A percentile compares a stretch with the other conserved stretches of the same genome.
Conservation (phyloP, 2,113 vertebrate genomes). For the Pelusios castaneus region DNA sequence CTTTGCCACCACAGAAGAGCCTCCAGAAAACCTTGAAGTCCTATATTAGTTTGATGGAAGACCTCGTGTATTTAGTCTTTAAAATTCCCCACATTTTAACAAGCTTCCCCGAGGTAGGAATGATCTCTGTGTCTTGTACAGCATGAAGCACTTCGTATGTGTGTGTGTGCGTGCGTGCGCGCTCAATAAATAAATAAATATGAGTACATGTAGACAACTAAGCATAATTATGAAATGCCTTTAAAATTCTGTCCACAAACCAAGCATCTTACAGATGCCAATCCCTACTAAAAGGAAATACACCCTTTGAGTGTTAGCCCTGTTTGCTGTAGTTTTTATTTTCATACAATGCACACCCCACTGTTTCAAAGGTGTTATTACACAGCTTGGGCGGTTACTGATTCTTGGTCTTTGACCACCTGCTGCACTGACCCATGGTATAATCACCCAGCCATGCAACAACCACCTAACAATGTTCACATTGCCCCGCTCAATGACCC, state of each 20-base stretch:
- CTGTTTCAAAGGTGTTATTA: constrained; percentile 32
- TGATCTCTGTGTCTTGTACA: neutral
- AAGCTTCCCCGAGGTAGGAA: neutral
- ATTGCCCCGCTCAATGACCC: neutral
- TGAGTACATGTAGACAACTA: constrained; percentile 22
- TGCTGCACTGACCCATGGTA: neutral
- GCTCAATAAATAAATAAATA: neutral
- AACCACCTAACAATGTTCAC: neutral
- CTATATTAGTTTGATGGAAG: neutral
- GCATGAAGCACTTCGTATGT: neutral
- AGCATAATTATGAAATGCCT: constrained; percentile 20
- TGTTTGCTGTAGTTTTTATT: neutral
- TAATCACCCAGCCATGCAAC: neutral
- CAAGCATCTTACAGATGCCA: neutral
- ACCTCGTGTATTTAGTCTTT: neutral
- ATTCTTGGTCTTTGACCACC: neutral
- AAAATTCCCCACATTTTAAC: neutral
- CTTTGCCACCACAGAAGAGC: neutral
- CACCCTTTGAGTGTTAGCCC: neutral
- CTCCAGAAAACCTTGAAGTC: neutral
- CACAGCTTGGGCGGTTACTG: constrained; percentile 2
- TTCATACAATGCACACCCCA: constrained; percentile 23
- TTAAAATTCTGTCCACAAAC: neutral
- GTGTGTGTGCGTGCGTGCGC: neutral
- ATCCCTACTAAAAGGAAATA: constrained; percentile 30